These are phyloP conservation scores for Heliconius himera DNA, from an alignment of 1,140 invertebrate species.

Conservation along the genomic window DNA sequence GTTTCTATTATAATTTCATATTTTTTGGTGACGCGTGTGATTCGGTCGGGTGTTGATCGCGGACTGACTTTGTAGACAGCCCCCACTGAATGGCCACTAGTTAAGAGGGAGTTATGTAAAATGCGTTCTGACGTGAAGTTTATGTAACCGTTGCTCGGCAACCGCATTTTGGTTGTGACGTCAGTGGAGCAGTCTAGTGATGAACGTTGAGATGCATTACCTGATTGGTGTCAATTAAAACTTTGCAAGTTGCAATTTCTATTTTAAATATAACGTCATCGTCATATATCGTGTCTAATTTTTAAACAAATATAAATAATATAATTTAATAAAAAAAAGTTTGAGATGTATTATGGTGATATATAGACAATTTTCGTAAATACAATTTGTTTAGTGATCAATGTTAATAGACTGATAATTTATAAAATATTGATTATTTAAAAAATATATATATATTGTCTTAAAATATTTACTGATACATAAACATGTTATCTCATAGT, in stretches of 20 bases:
- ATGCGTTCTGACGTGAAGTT: constrained; percentile 49
- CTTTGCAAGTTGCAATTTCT: neutral
- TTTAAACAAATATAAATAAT: too few relatives aligned
- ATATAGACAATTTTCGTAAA: neutral
- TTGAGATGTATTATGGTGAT: neutral
- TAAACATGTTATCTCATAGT: too few relatives aligned
- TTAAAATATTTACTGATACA: too few relatives aligned
- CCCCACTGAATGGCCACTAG: constrained; percentile 46
- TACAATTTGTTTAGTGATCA: too few relatives aligned
- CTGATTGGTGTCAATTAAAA: neutral
- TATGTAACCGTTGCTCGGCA: constrained; percentile 62
- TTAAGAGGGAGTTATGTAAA: constrained; percentile 61
- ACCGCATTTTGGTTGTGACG: constrained; percentile 48
- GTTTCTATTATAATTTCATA: constrained; percentile 9
- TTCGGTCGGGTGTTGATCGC: constrained; percentile 43
- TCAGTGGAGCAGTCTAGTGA: constrained; percentile 24
- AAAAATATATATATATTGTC: too few relatives aligned
- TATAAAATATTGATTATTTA: too few relatives aligned
- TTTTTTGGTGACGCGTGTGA: constrained; percentile 40
- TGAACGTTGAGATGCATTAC: neutral
- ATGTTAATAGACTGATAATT: too few relatives aligned
- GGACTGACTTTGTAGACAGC: constrained; percentile 49
- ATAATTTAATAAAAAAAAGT: neutral
- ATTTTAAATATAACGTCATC: neutral
- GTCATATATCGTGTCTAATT: too few relatives aligned